A percentile compares a stretch with the other conserved stretches of the same genome.
phyloP scores from a whole-genome alignment of 2,113 vertebrate genomes.

The Seriola rivoliana region DNA sequence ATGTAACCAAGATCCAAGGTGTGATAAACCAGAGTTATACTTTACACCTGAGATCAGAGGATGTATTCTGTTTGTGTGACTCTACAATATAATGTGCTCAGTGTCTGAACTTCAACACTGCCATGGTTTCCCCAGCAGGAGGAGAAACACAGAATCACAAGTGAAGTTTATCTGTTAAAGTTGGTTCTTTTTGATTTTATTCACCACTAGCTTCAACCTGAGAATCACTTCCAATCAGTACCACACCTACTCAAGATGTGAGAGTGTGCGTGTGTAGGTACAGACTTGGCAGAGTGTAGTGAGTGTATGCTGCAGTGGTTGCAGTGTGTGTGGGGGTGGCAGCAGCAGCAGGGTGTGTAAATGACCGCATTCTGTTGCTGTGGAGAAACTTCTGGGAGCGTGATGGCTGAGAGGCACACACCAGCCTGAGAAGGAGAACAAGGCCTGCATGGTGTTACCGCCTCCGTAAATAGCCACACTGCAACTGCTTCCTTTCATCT shows the following conservation, averaged over 20 bases:
- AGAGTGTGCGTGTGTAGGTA: neutral
- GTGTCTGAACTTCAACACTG: neutral
- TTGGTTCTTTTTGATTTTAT: neutral
- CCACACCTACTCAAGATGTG: neutral
- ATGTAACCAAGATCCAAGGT: no score
- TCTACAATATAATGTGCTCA: neutral
- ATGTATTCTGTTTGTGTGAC: no score
- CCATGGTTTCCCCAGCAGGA: neutral
- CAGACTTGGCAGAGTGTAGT: neutral
- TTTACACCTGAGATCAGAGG: no score
- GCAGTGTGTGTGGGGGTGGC: neutral
- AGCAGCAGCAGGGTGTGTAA: slow-evolving; percentile 10
- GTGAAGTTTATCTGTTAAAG: neutral
- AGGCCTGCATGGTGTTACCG: neutral
- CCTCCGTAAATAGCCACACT: slow-evolving; percentile 35
- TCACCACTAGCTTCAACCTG: neutral
- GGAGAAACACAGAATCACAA: neutral
- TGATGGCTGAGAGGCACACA: slow-evolving; percentile 21
- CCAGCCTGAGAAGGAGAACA: slow-evolving; percentile 12
- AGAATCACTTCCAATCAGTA: slow-evolving; percentile 14
- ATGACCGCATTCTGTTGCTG: slow-evolving; percentile 20
- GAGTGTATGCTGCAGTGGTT: slow-evolving; percentile 1
- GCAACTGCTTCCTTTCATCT: slow-evolving; percentile 35
- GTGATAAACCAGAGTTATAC: no score
- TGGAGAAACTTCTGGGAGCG: slow-evolving; percentile 9